phyloP scores from a whole-genome alignment of 2,797 vertebrate species.

The Gymnodraco acuticeps region DNA sequence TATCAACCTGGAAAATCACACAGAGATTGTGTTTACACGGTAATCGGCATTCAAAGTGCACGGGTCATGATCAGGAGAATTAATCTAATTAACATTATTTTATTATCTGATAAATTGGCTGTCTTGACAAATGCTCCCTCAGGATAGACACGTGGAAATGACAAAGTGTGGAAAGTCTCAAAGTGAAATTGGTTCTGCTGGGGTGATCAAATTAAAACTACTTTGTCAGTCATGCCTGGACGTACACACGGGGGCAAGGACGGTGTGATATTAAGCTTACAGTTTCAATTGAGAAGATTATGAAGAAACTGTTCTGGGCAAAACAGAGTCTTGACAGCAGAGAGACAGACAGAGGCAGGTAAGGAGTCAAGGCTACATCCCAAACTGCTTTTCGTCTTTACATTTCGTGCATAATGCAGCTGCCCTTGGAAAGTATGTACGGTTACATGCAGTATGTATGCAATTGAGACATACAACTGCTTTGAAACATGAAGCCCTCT shows the following conservation, averaged over 20 bases:
- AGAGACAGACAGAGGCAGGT: too few relatives aligned
- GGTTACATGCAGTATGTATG: too few relatives aligned
- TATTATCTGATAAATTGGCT: constrained; percentile 79
- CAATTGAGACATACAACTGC: too few relatives aligned
- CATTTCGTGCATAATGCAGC: too few relatives aligned
- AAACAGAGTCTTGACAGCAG: too few relatives aligned
- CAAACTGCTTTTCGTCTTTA: too few relatives aligned
- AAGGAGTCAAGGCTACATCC: too few relatives aligned
- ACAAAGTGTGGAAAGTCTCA: constrained; percentile 38
- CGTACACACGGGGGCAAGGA: constrained; percentile 38
- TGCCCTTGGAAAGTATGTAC: too few relatives aligned
- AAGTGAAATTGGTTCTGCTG: constrained; percentile 56
- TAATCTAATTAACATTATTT: constrained; percentile 82
- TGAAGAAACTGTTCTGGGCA: neutral
- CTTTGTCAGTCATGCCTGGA: constrained; percentile 45
- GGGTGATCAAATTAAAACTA: constrained; percentile 64
- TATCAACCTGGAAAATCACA: constrained; percentile 70
- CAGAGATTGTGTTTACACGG: constrained; percentile 74
- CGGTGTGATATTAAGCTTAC: constrained; percentile 40
- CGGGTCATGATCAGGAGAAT: constrained; percentile 78
- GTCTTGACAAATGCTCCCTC: constrained; percentile 72
- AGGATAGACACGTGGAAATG: constrained; percentile 58
- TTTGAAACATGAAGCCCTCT: too few relatives aligned
- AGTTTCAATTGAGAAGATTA: constrained; percentile 7
- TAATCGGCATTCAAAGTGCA: constrained; percentile 76